Evolutionary conservation across 2,113 vertebrate genomes (phyloP).

Genomic region (Tyto alba): DNA sequence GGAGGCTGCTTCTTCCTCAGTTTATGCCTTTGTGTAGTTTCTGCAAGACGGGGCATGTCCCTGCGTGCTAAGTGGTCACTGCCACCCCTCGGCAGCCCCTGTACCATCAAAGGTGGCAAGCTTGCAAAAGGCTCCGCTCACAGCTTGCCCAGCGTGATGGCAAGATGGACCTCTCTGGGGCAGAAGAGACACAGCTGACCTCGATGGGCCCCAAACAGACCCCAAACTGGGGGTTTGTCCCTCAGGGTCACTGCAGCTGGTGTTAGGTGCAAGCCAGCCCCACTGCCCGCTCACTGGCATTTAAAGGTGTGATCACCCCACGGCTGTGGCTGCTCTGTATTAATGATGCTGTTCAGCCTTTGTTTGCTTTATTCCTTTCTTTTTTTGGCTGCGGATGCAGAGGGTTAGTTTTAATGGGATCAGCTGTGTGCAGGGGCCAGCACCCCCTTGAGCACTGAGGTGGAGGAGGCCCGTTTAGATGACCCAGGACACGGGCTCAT

Average conservation of each 20-base stretch:
- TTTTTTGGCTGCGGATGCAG: not conserved
- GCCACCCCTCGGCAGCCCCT: not conserved
- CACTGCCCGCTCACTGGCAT: not conserved
- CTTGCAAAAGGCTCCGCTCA: not conserved
- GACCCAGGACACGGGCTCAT: not conserved
- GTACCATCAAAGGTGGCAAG: not conserved
- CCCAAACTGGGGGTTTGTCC: not conserved
- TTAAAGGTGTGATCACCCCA: not conserved
- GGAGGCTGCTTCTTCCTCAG: not conserved
- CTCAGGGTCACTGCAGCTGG: too few relatives aligned
- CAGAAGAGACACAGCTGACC: not conserved
- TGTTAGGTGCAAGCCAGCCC: not conserved
- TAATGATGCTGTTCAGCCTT: accelerated
- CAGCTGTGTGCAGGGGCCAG: not conserved
- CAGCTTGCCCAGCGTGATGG: accelerated
- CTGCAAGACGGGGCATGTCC: not conserved
- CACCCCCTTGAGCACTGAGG: not conserved
- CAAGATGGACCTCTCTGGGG: not conserved
- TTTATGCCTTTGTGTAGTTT: accelerated
- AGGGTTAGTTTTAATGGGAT: not conserved
- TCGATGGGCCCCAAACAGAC: not conserved
- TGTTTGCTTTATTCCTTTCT: not conserved
- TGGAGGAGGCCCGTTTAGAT: not conserved
- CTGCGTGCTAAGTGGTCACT: not conserved
- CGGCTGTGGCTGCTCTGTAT: not conserved